Evolutionary conservation across 2,113 vertebrate species (phyloP), one percentile per base, ranked within the genome.

Genomic region (Accipiter virgatus): DNA sequence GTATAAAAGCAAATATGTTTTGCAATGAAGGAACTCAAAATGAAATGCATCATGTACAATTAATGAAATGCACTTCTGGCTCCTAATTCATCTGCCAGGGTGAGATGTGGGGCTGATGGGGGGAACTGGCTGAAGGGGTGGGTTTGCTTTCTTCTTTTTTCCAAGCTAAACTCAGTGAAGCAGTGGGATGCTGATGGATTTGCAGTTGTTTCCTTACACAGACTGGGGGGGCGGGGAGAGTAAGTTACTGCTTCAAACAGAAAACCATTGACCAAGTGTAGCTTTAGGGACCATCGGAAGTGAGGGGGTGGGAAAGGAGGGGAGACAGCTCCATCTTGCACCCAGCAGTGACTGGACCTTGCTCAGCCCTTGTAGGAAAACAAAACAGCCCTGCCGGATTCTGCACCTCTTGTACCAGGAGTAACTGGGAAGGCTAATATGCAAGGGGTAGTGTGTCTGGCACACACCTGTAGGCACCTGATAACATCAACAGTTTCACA

Each of bases 1-100:
- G 94, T 58, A 78, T 47, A 84, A 90, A 88, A 94, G 91, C 88
- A 82, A 91, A 91, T 48, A 31, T 7, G 3, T 90, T 95, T 88
- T 88, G 94, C 96, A 95, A 97, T 98, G 98, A 98, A 98, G 98
- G 98, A 98, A 90, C 91, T 97, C 1, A 22, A 81, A 81, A 85
- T 29, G 87, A 88, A 97, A 86, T 12, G 62, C 61, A 2, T 61
- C 40, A 1, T 22, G 9, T 82, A 36, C 32, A 31, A 62, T 65
- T 93, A 87, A 87, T 17, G 0, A 74, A 89, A 50, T 22, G 34
- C 5, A 19, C 81, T 96, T 77, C 82, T 95, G 66, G 82, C 75
- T 97, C 88, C 88, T 94, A 40, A 14, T 70, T 86, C 50, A 61
- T 66, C 42, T 16, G 16, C 72, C 81, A 23, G 83, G 63, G 72